These are phyloP conservation scores for Trachelus tabidus DNA, from an alignment of 2,888 invertebrate species.

Conservation along the genomic window DNA sequence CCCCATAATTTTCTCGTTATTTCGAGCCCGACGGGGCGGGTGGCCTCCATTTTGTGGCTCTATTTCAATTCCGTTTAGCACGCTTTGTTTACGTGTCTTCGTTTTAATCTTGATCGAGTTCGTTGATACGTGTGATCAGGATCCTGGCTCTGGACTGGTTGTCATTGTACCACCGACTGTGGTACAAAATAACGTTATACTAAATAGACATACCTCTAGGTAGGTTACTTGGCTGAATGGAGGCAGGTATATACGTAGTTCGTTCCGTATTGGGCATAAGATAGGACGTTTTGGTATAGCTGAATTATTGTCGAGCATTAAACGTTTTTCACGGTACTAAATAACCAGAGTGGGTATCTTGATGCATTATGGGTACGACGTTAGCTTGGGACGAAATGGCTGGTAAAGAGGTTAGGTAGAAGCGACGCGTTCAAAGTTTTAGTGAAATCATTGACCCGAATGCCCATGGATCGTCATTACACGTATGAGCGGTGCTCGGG, in stretches of 20 bases:
- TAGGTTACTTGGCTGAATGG: not conserved
- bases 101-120: constrained; percentile 45
- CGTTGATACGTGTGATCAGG: constrained; percentile 48
- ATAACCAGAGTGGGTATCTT: not conserved
- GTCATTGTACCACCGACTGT: not conserved
- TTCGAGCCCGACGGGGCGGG: constrained; percentile 19
- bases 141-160: not conserved
- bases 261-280: not conserved
- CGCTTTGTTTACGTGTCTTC: constrained; percentile 46
- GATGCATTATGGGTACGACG: not conserved
- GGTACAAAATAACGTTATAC: not conserved
- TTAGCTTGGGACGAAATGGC: not conserved
- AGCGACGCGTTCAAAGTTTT: not conserved
- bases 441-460: constrained; percentile 3
- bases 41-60: constrained; percentile 21
- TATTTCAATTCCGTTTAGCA: constrained; percentile 38
- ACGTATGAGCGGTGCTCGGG: not conserved
- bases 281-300: not conserved
- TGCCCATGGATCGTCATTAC: not conserved
- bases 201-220: not conserved
- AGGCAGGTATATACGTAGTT: not conserved
- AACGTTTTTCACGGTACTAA: not conserved
- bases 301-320: not conserved
- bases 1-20: constrained; percentile 65
- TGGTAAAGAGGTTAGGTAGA: not conserved